A percentile compares a stretch with the other conserved stretches of the same genome.
Conservation (phyloP, 2,888 invertebrate genomes). For the Drosophila phalerata region DNA sequence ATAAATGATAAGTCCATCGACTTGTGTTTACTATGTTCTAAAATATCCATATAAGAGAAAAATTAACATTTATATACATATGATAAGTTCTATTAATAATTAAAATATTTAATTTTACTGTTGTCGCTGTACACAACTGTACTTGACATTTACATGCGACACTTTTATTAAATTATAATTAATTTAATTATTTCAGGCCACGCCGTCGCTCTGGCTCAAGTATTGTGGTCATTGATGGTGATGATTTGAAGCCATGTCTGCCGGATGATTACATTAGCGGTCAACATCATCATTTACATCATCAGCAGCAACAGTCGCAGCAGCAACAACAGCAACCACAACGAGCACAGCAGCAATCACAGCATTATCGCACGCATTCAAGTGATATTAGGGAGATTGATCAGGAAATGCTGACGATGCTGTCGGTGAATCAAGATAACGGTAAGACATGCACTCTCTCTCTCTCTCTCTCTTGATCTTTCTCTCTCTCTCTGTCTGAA, state of each 20-base stretch:
- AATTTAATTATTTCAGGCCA: slow-evolving; percentile 87
- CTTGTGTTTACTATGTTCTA: too few species aligned
- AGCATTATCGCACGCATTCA: slow-evolving; percentile 86
- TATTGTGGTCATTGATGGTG: slow-evolving; percentile 92
- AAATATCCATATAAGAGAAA: too few species aligned
- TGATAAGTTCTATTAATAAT: too few species aligned
- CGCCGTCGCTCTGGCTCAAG: slow-evolving; percentile 92
- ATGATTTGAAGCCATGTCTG: slow-evolving; percentile 87
- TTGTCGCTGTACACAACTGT: not conserved
- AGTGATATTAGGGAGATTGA: slow-evolving; percentile 86
- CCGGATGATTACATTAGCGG: slow-evolving; percentile 87
- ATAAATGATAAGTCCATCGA: too few species aligned
- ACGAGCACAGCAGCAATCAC: slow-evolving; percentile 70
- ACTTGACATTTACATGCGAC: not conserved
- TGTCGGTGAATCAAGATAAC: slow-evolving; percentile 88
- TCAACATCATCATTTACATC: slow-evolving; percentile 76
- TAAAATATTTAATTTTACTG: too few species aligned
- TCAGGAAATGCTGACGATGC: slow-evolving; percentile 92
- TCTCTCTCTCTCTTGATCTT: not conserved
- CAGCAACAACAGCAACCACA: slow-evolving; percentile 59
- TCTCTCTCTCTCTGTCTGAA: too few species aligned
- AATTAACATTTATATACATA: too few species aligned
- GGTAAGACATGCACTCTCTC: slow-evolving; percentile 84
- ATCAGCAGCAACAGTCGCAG: slow-evolving; percentile 60
- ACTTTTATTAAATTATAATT: not conserved